phyloP scores from a whole-genome alignment of 2,888 invertebrate genomes.

The Heliconius sara region DNA sequence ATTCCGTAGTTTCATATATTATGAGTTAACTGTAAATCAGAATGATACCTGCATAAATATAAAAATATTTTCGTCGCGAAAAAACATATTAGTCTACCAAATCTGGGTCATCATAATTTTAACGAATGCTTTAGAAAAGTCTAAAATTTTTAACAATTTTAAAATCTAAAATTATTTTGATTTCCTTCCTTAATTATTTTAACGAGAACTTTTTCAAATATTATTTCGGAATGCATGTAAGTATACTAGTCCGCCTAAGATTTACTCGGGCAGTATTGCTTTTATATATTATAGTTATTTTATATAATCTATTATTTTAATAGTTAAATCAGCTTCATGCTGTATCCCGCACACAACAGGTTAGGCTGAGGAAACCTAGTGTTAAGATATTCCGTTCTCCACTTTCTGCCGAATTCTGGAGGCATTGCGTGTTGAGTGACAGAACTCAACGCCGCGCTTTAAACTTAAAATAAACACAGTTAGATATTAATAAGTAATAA shows the following conservation, averaged over 20 bases:
- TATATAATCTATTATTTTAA: too few species aligned
- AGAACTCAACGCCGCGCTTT: too few species aligned
- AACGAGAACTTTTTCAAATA: constrained; percentile 10
- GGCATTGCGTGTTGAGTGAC: too few species aligned
- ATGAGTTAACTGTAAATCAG: not conserved
- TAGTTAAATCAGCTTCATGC: too few species aligned
- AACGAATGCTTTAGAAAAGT: constrained; percentile 8
- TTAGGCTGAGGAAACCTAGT: too few species aligned
- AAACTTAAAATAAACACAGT: too few species aligned
- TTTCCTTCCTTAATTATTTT: constrained; percentile 5
- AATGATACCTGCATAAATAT: not conserved
- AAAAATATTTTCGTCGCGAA: not conserved
- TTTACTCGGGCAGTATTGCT: not conserved
- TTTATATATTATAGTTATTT: not conserved
- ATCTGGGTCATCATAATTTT: constrained; percentile 20
- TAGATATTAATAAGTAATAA: too few species aligned
- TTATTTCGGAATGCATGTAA: not conserved
- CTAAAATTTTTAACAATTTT: not conserved
- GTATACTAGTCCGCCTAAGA: not conserved
- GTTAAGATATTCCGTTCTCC: too few species aligned
- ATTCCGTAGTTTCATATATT: not conserved
- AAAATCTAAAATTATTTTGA: constrained; percentile 2
- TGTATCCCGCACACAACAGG: too few species aligned
- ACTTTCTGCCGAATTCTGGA: too few species aligned
- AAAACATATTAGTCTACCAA: not conserved